Base-by-base conservation (phyloP, 2,888 invertebrate species). In the Tachina lurida region DNA sequence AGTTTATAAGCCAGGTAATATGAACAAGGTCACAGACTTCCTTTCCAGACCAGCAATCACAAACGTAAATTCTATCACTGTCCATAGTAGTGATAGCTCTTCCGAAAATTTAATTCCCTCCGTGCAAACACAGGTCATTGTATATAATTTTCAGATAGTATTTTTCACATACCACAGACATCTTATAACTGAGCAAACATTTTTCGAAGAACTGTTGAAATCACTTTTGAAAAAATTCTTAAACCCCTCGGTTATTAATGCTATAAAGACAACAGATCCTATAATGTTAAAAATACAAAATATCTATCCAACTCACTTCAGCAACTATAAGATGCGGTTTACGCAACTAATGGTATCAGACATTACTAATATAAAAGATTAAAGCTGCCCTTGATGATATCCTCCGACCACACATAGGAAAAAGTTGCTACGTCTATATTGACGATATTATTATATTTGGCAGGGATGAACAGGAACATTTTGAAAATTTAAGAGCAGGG, bases 1-100 rank as follows among this genome's bases (percentile, higher is more conserved):
- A 13, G 13, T 58, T 58, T 81, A 81, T 49, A 81, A 60, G 49
- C 68, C 81, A n/a, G 68, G 85, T 10, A 80, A 84, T 17, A 71
- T 62, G 15, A 82, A 79, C 39, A 22, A 82, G 17, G 84, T 87
- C 5, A 22, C 56, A 22, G 56, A 56, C 22, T 22, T 12, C 22
- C 22, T 8, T 22, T 22, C 22, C 77, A 45, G 45, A 45, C 47
- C 47, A 31, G 13, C 49, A 17, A 63, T 17, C 3, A 1, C 62
- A 41, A 63, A 63, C 41, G 13, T 58, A 4, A 58, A 54, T 19
- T 54, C 54, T 10, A 7, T 54, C 3, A 19, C 19, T 19, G 54
- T 54, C 19, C 54, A 54, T 13, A 58, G 58, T 31, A 58, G 58
- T 58, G 58, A 58, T 58, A 58, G 58, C 31, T 58, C 58, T 22